A percentile compares a stretch with the other conserved stretches of the same genome.
Evolutionary conservation across 2,113 vertebrate species (phyloP).

Genomic region (Kryptolebias marmoratus): DNA sequence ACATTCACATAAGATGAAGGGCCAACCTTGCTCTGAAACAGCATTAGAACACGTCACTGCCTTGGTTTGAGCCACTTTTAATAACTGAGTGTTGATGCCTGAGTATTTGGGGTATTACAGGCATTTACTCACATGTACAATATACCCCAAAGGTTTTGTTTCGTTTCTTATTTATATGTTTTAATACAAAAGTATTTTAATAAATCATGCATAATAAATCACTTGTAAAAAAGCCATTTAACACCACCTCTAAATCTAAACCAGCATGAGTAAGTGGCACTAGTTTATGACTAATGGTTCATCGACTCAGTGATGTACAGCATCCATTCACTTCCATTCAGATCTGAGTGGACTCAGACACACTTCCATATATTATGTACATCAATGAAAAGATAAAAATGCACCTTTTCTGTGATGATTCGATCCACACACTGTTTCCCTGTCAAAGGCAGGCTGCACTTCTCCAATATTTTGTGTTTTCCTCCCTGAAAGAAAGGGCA

Average conservation of each 20-base stretch:
- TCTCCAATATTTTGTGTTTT: slow-evolving; percentile 94
- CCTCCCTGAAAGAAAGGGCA: slow-evolving; percentile 83
- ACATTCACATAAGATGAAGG: too few species aligned
- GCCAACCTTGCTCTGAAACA: background rate
- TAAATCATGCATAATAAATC: too few species aligned
- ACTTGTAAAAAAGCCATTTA: too few species aligned
- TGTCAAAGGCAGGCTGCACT: slow-evolving; percentile 91
- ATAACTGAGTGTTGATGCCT: too few species aligned
- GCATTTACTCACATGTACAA: too few species aligned
- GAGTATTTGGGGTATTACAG: too few species aligned
- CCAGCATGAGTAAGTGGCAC: slow-evolving; percentile 1
- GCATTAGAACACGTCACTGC: too few species aligned
- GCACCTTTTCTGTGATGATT: slow-evolving; percentile 98
- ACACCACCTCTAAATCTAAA: too few species aligned
- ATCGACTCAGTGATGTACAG: slow-evolving; percentile 6
- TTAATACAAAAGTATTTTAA: too few species aligned
- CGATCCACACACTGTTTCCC: slow-evolving; percentile 96
- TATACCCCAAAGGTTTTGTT: too few species aligned
- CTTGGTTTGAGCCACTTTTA: too few species aligned
- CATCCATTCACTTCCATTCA: background rate
- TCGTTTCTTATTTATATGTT: too few species aligned
- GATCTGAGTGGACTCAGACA: slow-evolving; percentile 3
- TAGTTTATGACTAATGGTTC: slow-evolving; percentile 22
- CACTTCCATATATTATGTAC: background rate
- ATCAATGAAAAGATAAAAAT: slow-evolving; percentile 9